These are phyloP conservation scores for Sclerodermus sp. DNA, from an alignment of 2,888 invertebrate species.

Conservation along the genomic window DNA sequence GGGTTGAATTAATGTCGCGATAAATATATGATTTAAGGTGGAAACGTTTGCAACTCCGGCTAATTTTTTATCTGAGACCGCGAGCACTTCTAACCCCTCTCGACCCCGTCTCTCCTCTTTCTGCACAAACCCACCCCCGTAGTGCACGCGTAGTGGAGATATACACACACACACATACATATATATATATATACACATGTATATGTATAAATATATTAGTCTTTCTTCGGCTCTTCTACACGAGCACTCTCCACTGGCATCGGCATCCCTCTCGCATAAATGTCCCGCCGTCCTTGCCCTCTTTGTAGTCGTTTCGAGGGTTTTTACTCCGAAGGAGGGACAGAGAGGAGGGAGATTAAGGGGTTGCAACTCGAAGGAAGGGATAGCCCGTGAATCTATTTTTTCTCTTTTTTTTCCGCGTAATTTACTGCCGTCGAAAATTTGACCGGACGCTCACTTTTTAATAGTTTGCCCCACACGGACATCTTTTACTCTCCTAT, in stretches of 20 bases:
- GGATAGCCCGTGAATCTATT: slow-evolving; percentile 14
- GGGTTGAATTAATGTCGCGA: slow-evolving; percentile 60
- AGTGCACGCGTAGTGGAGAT: too few species aligned
- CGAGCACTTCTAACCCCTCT: slow-evolving; percentile 7
- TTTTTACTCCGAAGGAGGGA: not conserved
- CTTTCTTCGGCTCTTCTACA: too few species aligned
- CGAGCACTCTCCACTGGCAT: too few species aligned
- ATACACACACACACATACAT: too few species aligned
- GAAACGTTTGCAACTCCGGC: slow-evolving; percentile 56
- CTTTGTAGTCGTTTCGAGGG: not conserved
- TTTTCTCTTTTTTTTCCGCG: slow-evolving; percentile 43
- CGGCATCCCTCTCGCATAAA: too few species aligned
- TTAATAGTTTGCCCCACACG: slow-evolving; percentile 46
- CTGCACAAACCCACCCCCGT: too few species aligned
- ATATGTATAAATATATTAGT: too few species aligned
- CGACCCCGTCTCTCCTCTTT: too few species aligned
- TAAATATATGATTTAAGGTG: slow-evolving; percentile 60
- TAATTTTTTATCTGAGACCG: slow-evolving; percentile 58
- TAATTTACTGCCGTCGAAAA: slow-evolving; percentile 54
- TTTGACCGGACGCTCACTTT: slow-evolving; percentile 50
- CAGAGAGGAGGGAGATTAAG: not conserved
- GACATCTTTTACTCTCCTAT: slow-evolving; percentile 16
- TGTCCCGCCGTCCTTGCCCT: not conserved
- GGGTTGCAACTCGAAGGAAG: too few species aligned
- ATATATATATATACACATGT: too few species aligned